Base-by-base conservation (phyloP, 1,140 invertebrate genomes). In the Chymomyza costata region DNA sequence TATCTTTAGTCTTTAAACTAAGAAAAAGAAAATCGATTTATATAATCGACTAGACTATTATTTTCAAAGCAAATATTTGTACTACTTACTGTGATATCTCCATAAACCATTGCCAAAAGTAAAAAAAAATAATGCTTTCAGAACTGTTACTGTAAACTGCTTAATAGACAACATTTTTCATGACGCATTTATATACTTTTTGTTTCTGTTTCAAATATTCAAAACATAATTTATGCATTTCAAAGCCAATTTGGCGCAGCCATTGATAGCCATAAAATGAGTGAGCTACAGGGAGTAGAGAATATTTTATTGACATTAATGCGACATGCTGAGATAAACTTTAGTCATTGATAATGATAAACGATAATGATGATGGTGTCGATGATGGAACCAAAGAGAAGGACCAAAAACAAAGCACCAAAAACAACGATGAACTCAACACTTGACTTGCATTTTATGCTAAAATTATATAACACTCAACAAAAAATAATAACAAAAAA, bases 341-440 rank as follows among this genome's bases (percentile, higher is more conserved):
- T 62, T 73, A 38, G 35, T 31, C 54, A 40, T 47, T 60, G 50
- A 58, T 63, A 48, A 64, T 63, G 51, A 68, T 63, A 63, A 71
- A 62, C 62, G 48, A 57, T 70, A 62, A 62, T 65, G 59, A n/a
- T 46, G 46, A 28, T 25, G 8, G n/a, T 7, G 32, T 32, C 19
- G 37, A 31, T 50, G 37, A 35, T 38, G 31, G 15, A 28, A 45
- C n/a, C n/a, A n/a, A n/a, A 31, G 13, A 17, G 10, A 32, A 45
- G 41, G 43, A 37, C 14, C 25, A 65, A 41, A 39, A 34, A 31
- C 16, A 49, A 11, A 34, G 17, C 21, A 8, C 3, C 21, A 25
- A 25, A 25, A 25, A 3, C 21, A 8, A 25, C 21, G 21, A 25
- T 8, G 21, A 25, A 5, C 3, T 3, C 45, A 10, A 11, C 47